Conservation (phyloP, 2,888 invertebrate genomes). For the Scrobipalpa atriplicella region DNA sequence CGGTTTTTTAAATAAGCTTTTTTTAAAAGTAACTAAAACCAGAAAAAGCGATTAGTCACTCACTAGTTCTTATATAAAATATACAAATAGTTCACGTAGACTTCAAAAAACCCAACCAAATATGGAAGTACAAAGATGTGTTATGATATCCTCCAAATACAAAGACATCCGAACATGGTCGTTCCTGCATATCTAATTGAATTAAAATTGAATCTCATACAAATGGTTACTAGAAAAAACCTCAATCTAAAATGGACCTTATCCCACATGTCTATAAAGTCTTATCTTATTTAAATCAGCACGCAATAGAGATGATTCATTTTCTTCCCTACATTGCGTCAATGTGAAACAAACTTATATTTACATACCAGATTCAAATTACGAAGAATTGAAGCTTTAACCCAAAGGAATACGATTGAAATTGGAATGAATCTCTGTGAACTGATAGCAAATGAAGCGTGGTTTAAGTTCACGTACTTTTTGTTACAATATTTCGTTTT, state of each 20-base stretch:
- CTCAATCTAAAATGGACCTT: constrained; percentile 3
- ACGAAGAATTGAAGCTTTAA: constrained; percentile 1
- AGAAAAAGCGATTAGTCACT: not conserved
- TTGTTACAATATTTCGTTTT: constrained; percentile 70
- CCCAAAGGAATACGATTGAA: constrained; percentile 49
- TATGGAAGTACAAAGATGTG: constrained; percentile 44
- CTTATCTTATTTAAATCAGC: not conserved
- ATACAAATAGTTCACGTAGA: not conserved
- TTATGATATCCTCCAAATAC: constrained; percentile 43
- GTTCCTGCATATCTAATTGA: constrained; percentile 70
- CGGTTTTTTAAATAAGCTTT: too few species aligned
- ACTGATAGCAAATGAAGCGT: constrained; percentile 36
- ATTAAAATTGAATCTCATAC: constrained; percentile 72
- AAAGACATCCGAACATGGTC: constrained; percentile 49
- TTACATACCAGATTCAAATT: constrained; percentile 42
- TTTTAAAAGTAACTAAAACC: too few species aligned
- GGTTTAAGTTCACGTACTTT: constrained; percentile 59
- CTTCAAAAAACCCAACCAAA: constrained; percentile 37
- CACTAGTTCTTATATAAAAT: not conserved
- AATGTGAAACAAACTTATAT: constrained; percentile 53
- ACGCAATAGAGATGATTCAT: constrained; percentile 39
- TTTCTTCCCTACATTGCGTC: constrained; percentile 62
- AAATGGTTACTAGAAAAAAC: constrained; percentile 55
- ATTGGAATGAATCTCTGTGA: constrained; percentile 43
- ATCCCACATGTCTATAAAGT: not conserved